Base-by-base conservation (phyloP, 2,888 invertebrate genomes). In the Chrysina gloriosa region DNA sequence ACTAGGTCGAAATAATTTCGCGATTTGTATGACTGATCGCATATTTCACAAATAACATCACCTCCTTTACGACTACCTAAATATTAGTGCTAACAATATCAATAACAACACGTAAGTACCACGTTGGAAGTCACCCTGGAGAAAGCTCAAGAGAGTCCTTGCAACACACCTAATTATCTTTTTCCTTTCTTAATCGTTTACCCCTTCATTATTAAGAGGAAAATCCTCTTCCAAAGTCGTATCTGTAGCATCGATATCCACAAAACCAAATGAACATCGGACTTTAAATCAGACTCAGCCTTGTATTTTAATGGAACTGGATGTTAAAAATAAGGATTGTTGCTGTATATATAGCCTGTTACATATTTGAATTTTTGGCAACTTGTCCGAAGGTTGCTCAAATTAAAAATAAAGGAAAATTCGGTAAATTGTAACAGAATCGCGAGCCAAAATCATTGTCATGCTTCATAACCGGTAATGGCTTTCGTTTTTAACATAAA, bases 301-400 rank as follows among this genome's bases (percentile, higher is more conserved):
- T 6, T 45, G 21, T 45, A 19, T 19, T 2, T 19, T 16, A n/a
- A 31, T 52, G 31, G n/a, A 52, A 52, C 31, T 52, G 9, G 52
- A 25, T 31, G 42, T 61, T 61, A 61, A 61, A 71, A 70, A 71
- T 70, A 71, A 68, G 65, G 66, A 61, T 29, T 36, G 58, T 50
- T 58, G 54, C 64, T 65, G 71, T 69, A 67, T 67, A 70, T 66
- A 69, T 67, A 70, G 67, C 64, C 65, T 66, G 71, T 73, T 73
- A 73, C 71, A 73, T 73, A 71, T 71, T 70, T 69, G 64, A 65
- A 71, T 69, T 50, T 72, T 73, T 73, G 72, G 73, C 73, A 73
- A 61, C 65, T 14, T 34, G 47, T 65, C 50, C 66, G 69, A 72
- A 71, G 71, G 73, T 69, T 72, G 68, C 21, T 56, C 11, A 64